phyloP scores from a whole-genome alignment of 2,888 invertebrate species.

The Volucella zonaria region DNA sequence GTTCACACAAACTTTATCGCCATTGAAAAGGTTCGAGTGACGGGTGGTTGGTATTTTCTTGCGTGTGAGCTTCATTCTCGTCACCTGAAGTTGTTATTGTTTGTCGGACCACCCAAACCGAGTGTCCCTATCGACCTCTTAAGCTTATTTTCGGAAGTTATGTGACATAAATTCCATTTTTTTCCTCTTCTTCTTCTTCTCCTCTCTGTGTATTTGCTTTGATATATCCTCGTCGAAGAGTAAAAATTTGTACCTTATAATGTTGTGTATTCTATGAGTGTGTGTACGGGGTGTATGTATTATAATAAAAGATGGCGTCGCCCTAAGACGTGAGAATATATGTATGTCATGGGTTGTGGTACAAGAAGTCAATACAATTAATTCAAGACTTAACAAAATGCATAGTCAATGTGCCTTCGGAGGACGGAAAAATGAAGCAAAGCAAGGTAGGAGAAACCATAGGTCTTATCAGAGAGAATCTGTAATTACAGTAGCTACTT shows the following conservation, averaged over 20 bases:
- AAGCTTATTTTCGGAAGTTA: constrained; percentile 61
- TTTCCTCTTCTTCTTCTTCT: constrained; percentile 6
- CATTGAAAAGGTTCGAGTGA: constrained; percentile 3
- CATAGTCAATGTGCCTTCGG: constrained; percentile 28
- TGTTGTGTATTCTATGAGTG: neutral
- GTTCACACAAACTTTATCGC: constrained; percentile 59
- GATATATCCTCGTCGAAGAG: neutral
- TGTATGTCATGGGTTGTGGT: constrained; percentile 33
- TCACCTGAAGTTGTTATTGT: constrained; percentile 39
- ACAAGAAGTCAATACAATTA: constrained; percentile 58
- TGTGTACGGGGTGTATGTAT: neutral
- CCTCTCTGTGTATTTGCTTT: neutral
- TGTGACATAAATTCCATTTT: constrained; percentile 56
- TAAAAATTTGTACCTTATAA: neutral
- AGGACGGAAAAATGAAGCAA: neutral
- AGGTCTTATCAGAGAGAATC: too few species aligned
- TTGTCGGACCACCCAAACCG: constrained; percentile 27
- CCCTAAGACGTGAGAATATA: constrained; percentile 20
- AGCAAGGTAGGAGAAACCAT: too few species aligned
- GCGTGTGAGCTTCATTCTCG: constrained; percentile 30
- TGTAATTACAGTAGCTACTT: too few species aligned
- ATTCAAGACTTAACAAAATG: constrained; percentile 38
- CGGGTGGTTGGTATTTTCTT: constrained; percentile 33
- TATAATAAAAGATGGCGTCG: constrained; percentile 19
- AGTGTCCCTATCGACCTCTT: constrained; percentile 58